A percentile compares a stretch with the other conserved stretches of the same genome.
Evolutionary conservation across 1,140 invertebrate genomes (phyloP).

Genomic region (honey bee (Apis mellifera)): DNA sequence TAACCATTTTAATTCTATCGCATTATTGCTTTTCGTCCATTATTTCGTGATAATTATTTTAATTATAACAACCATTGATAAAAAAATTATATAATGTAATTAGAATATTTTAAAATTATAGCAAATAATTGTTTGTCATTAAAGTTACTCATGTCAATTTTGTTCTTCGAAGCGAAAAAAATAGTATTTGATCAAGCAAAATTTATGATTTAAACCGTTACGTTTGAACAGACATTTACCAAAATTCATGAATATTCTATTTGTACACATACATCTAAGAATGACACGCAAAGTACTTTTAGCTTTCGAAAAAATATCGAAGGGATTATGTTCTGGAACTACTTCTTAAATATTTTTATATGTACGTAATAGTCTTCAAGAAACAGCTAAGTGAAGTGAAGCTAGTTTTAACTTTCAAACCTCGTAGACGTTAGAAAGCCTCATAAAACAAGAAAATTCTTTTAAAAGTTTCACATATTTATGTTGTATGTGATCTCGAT

Average conservation of each 20-base stretch:
- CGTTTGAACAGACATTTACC: neutral
- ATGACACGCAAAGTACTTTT: too few species aligned
- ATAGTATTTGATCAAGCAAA: neutral
- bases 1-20: too few species aligned
- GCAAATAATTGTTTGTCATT: neutral
- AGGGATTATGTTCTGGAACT: neutral
- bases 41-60: too few species aligned
- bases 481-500: neutral
- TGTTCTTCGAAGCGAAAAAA: neutral
- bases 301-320: accelerated
- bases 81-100: too few species aligned
- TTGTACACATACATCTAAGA: too few species aligned
- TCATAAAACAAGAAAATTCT: slow-evolving; percentile 19
- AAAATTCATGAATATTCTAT: too few species aligned
- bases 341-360: neutral
- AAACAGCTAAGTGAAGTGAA: neutral
- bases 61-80: too few species aligned
- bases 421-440: slow-evolving; percentile 4
- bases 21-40: too few species aligned
- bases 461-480: neutral
- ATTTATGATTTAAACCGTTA: neutral
- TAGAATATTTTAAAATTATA: too few species aligned
- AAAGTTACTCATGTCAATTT: neutral
- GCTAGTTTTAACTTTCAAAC: neutral
- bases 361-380: neutral